Evolutionary conservation across 2,797 vertebrate genomes (phyloP).

Genomic region (Cyprinodon diabolis): DNA sequence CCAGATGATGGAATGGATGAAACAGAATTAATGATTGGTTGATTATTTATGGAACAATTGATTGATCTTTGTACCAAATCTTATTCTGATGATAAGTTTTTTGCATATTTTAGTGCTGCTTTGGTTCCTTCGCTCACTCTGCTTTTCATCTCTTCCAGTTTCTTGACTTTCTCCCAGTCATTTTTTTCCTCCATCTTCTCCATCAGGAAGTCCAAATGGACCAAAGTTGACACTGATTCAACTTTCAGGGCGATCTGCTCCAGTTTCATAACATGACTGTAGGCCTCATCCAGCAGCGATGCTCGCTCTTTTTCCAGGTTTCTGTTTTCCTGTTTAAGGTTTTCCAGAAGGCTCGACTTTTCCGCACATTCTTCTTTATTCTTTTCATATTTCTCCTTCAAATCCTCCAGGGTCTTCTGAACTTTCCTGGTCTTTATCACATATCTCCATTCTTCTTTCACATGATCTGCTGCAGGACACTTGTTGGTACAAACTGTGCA

Average conservation of each 20-base stretch:
- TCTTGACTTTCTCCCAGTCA: slow-evolving; percentile 4
- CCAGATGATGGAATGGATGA: too few relatives aligned
- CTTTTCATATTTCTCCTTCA: neutral
- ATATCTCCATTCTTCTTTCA: too few relatives aligned
- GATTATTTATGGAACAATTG: too few relatives aligned
- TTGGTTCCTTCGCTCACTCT: neutral
- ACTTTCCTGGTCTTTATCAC: too few relatives aligned
- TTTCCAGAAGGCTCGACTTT: neutral
- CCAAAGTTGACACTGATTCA: too few relatives aligned
- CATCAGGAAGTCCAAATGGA: too few relatives aligned
- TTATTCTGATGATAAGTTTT: too few relatives aligned
- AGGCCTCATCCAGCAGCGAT: neutral
- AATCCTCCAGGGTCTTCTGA: too few relatives aligned
- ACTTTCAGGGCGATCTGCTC: slow-evolving; percentile 16
- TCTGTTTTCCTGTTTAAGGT: neutral
- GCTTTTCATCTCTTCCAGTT: slow-evolving; percentile 21
- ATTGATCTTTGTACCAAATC: too few relatives aligned
- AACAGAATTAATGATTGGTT: too few relatives aligned
- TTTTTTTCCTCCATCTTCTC: slow-evolving; percentile 12
- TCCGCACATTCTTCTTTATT: neutral
- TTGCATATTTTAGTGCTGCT: neutral
- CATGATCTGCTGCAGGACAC: too few relatives aligned
- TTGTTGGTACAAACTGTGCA: slow-evolving; percentile 6
- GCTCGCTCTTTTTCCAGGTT: rapidly evolving
- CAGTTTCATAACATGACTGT: neutral